Evolutionary conservation across 2,888 invertebrate genomes (phyloP), one percentile per base, ranked within the genome.

Genomic region (Dascillus cervinus): DNA sequence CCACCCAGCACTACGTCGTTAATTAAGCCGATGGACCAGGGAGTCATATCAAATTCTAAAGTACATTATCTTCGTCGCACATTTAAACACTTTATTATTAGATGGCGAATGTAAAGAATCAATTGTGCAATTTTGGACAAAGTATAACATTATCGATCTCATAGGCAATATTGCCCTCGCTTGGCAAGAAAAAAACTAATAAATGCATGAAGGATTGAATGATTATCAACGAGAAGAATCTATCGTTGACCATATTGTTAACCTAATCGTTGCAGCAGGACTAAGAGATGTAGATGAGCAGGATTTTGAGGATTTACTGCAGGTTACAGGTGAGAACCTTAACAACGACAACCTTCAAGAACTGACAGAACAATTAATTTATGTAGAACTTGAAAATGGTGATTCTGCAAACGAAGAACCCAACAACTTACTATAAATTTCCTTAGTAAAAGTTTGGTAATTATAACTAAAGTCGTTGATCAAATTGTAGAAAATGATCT

Each of bases 71-170:
- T 39, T 22, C n/a, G 35, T 9, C 31, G 29, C 17, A 40, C 30
- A 26, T 29, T 40, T 24, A 10, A 13, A 23, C 29, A 37, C 15
- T 13, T 35, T 9, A 6, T 29, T 20, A 26, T 26, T 27, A 26
- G 29, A 32, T 17, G 6, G 22, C 24, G 17, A 12, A 20, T n/a
- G n/a, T n/a, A n/a, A n/a, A n/a, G n/a, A n/a, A n/a, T n/a, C n/a
- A n/a, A n/a, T n/a, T n/a, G n/a, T n/a, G 23, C 3, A 22, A 8
- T 32, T 32, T 26, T 39, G 30, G 38, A 33, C 34, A 22, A 34
- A 39, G 13, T 39, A 39, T 13, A 39, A 41, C 22, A 41, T 39
- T 13, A 28, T 31, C 31, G 24, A 37, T 29, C 39, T 36, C 22
- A 21, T 41, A 26, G 28, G 26, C 26, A 36, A 32, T 13, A 33